phyloP scores from a whole-genome alignment of 2,113 vertebrate genomes.

The Meles meles region DNA sequence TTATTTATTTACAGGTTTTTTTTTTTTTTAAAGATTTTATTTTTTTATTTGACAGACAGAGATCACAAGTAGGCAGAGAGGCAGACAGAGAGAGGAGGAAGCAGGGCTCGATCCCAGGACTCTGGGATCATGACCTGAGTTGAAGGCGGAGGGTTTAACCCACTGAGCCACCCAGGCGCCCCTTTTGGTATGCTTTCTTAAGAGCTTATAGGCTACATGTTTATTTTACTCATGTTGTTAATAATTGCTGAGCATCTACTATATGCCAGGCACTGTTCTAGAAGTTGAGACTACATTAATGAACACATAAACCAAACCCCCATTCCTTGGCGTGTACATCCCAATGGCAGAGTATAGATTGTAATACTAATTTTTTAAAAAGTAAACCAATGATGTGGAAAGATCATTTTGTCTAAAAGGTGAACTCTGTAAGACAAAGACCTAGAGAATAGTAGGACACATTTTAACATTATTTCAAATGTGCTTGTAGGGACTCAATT shows the following conservation, averaged over 20 bases:
- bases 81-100: no score
- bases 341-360: not conserved
- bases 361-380: not conserved
- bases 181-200: not conserved
- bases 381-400: not conserved
- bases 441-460: not conserved
- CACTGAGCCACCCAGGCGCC: no score
- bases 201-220: not conserved
- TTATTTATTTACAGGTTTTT: no score
- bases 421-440: not conserved
- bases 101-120: no score
- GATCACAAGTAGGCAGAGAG: no score
- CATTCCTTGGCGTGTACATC: fast-evolving
- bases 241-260: not conserved
- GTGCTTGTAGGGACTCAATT: not conserved
- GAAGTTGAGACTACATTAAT: not conserved
- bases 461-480: not conserved
- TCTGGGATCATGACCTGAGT: no score
- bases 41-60: no score
- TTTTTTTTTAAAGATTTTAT: no score
- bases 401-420: not conserved
- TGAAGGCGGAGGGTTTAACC: no score
- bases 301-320: not conserved
- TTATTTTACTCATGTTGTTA: not conserved
- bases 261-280: not conserved